Base-by-base conservation (phyloP, 2,797 vertebrate species). In the Sylvilagus floridanus region DNA sequence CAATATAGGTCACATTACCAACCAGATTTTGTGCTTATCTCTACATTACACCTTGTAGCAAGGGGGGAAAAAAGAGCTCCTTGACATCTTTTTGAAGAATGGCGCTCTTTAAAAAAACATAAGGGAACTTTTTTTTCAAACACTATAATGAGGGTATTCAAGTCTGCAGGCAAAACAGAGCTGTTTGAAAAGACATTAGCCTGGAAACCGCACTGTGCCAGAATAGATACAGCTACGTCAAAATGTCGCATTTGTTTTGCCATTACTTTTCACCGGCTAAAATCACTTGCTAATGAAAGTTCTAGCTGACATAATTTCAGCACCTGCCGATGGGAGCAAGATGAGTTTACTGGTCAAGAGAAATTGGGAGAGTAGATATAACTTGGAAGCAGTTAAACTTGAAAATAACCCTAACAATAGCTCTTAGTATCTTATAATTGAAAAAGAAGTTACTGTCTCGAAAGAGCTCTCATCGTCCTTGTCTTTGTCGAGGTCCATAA, bases 61-160 rank as follows among this genome's bases (percentile, higher is more conserved):
- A 90, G 60, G 87, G 84, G 86, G 84, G n/a, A 65, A 84, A 90
- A 66, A 86, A 85, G 96, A 96, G n/a, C 79, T 47, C 63, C 90
- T 96, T 97, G 63, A 95, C 71, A 97, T 97, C 63, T 95, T 97
- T 98, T 97, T 97, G 83, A 97, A 97, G 88, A 97, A 97, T 97
- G 95, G 92, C 75, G 9, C 75, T 98, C 90, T 96, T 96, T 79
- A 90, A 97, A 96, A 96, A 97, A 96, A 97, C 68, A 84, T 62
- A 97, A 96, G 93, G 85, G 92, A 93, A 97, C 83, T 77, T 95
- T 96, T 95, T 96, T 93, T 96, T 88, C 93, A 83, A 84, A 95
- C 63, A 77, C 97, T 97, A 92, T 95, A 96, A 98, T 95, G 83
- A 98, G 86, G 81, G 66, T 98, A 88, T 97, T 98, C 96, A 97